Percentiles rank a stretch among this genome's conserved stretches.
phyloP scores from a whole-genome alignment of 2,113 vertebrate genomes.

The Lepus americanus region DNA sequence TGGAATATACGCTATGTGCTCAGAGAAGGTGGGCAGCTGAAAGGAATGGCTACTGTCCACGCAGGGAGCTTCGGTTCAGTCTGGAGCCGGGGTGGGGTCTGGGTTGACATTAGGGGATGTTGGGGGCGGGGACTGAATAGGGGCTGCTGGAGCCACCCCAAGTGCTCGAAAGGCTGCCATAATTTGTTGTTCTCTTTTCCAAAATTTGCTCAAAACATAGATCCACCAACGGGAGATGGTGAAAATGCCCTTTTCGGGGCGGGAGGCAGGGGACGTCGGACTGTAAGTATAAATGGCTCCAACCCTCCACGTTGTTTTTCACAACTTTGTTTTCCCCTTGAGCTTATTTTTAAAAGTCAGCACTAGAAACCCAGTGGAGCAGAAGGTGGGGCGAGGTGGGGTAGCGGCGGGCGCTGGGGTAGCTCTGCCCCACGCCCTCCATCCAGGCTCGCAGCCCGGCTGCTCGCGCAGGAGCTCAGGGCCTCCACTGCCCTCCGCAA shows the following conservation, averaged over 20 bases:
- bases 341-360: conserved; percentile 58
- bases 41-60: neutral
- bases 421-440: neutral
- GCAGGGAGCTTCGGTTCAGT: neutral
- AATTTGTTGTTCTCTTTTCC: neutral
- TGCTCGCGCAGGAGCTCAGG: neutral
- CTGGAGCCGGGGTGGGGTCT: neutral
- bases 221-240: neutral
- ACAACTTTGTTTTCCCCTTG: conserved; percentile 34
- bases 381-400: neutral
- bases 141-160: neutral
- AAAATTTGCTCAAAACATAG: conserved; percentile 51
- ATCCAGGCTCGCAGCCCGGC: conserved; percentile 15
- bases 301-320: conserved; percentile 24
- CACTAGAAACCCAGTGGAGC: neutral
- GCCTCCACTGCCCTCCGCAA: conserved; percentile 7
- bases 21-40: neutral
- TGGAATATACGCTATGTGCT: neutral
- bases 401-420: neutral
- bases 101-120: neutral
- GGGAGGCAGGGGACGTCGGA: neutral
- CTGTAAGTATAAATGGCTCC: conserved; percentile 50
- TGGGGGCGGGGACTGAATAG: neutral
- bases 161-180: neutral
- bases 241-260: neutral